Evolutionary conservation across 2,797 vertebrate genomes (phyloP), one percentile per base, ranked within the genome.

Genomic region (Aotus griseimembra): DNA sequence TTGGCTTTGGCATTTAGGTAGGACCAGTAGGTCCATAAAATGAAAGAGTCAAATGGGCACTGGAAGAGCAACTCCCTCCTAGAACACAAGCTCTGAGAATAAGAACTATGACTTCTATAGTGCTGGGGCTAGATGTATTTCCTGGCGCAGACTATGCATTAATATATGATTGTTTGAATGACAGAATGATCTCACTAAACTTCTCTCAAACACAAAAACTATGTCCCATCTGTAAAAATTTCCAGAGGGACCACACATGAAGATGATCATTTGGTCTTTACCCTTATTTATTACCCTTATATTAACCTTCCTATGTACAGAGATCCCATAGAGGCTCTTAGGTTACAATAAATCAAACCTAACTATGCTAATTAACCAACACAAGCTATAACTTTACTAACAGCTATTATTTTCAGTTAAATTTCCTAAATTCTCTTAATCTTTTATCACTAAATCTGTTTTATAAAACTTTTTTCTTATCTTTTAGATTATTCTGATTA

Each of bases 301-400:
- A 94, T 77, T 85, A 96, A 95, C n/a, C 30, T 41, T 95, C 22
- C 15, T 81, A 77, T 26, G 83, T 81, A 77, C 30, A 84, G 61
- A 91, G 5, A 28, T 70, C 22, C 58, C 88, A 90, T 44, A 85
- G 67, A 98, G 84, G 20, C 55, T 95, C 87, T 93, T n/a, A 33
- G n/a, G 22, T 80, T 58, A 92, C 58, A 97, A 83, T 48, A 73
- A 50, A 77, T 97, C 95, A 39, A 55, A 97, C 13, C 1, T 86
- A 95, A 96, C 24, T 89, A 86, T 67, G 90, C 80, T 46, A 64
- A 61, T 92, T 81, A 90, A 94, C 15, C 39, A 91, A 84, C 33
- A 84, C 4, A 90, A 80, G 41, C 26, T 52, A 41, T 39, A 90
- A 85, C 19, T 79, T 80, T 57, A 55, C n/a, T 52, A 91, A 87